These are phyloP conservation scores for Arctocebus calabarensis DNA, from an alignment of 2,797 vertebrate genomes.

Conservation along the genomic window DNA sequence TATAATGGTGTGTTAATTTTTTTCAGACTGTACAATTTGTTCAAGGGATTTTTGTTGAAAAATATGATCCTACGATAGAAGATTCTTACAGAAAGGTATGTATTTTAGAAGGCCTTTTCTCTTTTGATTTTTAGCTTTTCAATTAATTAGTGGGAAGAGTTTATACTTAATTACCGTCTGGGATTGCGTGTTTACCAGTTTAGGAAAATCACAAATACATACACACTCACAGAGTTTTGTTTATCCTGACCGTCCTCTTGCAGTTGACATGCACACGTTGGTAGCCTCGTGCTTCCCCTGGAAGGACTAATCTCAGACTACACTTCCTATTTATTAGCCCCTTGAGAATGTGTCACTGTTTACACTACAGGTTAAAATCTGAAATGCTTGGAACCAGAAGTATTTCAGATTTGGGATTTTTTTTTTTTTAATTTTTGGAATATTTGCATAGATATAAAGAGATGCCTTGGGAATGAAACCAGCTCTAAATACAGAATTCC, in stretches of 20 bases:
- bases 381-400: background rate
- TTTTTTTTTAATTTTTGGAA: background rate
- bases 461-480: background rate
- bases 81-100: slow-evolving; percentile 99
- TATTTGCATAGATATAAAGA: background rate
- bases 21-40: slow-evolving; percentile 98
- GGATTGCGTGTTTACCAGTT: background rate
- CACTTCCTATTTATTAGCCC: background rate
- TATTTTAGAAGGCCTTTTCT: slow-evolving; percentile 57
- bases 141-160: slow-evolving; percentile 38
- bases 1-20: slow-evolving; percentile 68
- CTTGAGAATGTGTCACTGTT: background rate
- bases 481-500: background rate
- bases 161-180: slow-evolving; percentile 27
- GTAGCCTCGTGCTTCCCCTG: background rate
- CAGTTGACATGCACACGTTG: background rate
- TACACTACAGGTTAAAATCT: background rate
- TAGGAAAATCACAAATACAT: background rate
- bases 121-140: slow-evolving; percentile 49
- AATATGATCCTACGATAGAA: slow-evolving; percentile 99
- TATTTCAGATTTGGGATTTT: background rate
- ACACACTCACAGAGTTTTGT: background rate
- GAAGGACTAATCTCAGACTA: background rate
- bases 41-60: slow-evolving; percentile 99
- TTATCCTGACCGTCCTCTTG: slow-evolving; percentile 3